Conservation (phyloP, 2,113 vertebrate genomes). For the Campylomormyrus tamandua region DNA sequence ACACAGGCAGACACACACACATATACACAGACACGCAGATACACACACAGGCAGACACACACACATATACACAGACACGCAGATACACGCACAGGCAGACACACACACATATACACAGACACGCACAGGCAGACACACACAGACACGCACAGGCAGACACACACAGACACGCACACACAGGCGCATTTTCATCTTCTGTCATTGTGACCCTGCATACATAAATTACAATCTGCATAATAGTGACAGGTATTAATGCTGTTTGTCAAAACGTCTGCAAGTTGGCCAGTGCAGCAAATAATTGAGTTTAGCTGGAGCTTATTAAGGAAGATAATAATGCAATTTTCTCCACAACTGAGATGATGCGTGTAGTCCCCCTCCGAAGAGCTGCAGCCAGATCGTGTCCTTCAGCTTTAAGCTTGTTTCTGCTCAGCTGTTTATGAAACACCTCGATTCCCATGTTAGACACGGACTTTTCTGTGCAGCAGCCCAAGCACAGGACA, state of each 20-base stretch:
- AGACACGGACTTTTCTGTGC: background rate
- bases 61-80: too few species aligned
- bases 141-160: background rate
- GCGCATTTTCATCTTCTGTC: background rate
- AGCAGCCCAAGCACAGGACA: background rate
- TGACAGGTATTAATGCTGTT: conserved; percentile 50
- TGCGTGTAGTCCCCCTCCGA: conserved; percentile 43
- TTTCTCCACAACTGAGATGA: conserved; percentile 50
- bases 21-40: too few species aligned
- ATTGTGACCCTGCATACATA: conserved; percentile 27
- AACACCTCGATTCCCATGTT: too few species aligned
- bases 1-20: too few species aligned
- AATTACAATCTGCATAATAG: conserved; percentile 45
- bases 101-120: too few species aligned
- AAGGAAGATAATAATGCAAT: conserved; percentile 54
- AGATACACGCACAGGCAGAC: too few species aligned
- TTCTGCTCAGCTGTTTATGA: background rate
- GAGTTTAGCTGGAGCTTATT: conserved; percentile 39
- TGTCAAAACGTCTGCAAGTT: conserved; percentile 51
- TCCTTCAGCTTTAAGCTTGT: background rate
- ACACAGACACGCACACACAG: background rate
- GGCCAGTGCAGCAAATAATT: conserved; percentile 36
- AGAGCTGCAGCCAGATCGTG: background rate
- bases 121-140: too few species aligned
- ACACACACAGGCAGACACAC: too few species aligned